Percentiles rank a stretch among this genome's conserved stretches.
Evolutionary conservation across 2,797 vertebrate genomes (phyloP).

Genomic region (Ataeniobius toweri): DNA sequence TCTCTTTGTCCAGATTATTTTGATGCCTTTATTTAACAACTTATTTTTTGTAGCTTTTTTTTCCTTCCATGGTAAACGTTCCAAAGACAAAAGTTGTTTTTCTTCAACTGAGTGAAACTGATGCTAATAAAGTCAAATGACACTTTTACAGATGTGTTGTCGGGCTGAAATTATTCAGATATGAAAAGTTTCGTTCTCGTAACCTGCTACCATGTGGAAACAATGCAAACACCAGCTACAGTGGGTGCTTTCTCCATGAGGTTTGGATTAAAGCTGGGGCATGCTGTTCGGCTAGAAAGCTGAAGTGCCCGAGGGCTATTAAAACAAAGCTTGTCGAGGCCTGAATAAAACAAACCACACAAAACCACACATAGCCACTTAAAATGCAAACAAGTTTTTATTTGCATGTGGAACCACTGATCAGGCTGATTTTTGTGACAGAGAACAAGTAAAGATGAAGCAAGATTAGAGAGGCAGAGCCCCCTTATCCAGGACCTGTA

Average conservation of each 20-base stretch:
- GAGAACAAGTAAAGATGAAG: constrained; percentile 22
- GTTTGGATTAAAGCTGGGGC: constrained; percentile 31
- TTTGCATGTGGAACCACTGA: constrained; percentile 16
- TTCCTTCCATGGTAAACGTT: constrained; percentile 78
- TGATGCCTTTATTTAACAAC: constrained; percentile 76
- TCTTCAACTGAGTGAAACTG: constrained; percentile 83
- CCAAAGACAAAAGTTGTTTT: constrained; percentile 82
- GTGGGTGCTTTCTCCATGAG: constrained; percentile 11
- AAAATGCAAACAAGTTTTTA: constrained; percentile 37
- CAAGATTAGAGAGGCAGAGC: constrained; percentile 43
- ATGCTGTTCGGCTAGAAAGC: constrained; percentile 18
- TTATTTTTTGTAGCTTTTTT: constrained; percentile 79
- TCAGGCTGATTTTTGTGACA: constrained; percentile 13
- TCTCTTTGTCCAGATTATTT: constrained; percentile 74
- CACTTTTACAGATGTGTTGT: constrained; percentile 69
- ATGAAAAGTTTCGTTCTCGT: neutral
- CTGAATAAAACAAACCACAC: constrained; percentile 50
- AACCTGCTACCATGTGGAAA: constrained; percentile 4
- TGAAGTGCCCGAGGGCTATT: constrained; percentile 26
- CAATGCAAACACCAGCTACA: neutral
- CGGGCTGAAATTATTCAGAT: constrained; percentile 35
- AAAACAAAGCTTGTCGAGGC: constrained; percentile 27
- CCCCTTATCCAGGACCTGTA: constrained; percentile 67
- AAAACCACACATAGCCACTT: constrained; percentile 33
- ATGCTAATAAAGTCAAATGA: constrained; percentile 83